Conservation (phyloP, 2,797 vertebrate species). For the Luscinia megarhynchos region DNA sequence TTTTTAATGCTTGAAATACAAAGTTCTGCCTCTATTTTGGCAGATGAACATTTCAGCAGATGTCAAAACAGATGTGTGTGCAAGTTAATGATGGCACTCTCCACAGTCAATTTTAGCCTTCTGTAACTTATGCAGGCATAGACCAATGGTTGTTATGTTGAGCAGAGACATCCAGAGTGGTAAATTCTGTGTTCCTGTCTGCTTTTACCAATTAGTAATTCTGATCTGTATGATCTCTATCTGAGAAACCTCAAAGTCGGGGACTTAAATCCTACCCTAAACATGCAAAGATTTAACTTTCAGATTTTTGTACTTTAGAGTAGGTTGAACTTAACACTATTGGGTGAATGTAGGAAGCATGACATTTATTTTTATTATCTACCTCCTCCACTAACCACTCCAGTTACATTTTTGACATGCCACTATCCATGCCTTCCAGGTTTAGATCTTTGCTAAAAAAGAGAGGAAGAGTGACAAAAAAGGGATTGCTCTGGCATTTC, state of each 20-base stretch:
- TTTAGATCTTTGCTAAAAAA: neutral
- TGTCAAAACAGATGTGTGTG: neutral
- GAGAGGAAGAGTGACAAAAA: neutral
- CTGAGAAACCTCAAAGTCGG: neutral
- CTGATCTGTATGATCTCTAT: too few relatives aligned
- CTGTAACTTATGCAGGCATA: neutral
- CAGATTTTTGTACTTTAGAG: neutral
- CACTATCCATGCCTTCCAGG: neutral
- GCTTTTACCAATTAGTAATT: neutral
- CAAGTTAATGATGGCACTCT: neutral
- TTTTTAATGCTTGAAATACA: neutral
- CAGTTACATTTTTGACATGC: neutral
- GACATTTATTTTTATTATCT: neutral
- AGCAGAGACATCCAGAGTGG: neutral
- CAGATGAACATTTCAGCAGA: neutral
- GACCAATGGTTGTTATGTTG: neutral
- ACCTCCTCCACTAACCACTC: neutral
- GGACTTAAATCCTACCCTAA: neutral
- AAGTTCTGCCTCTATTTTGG: neutral
- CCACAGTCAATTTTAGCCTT: neutral
- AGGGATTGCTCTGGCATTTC: neutral
- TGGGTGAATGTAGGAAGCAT: neutral
- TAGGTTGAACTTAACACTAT: neutral
- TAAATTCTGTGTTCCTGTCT: neutral
- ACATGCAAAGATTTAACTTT: neutral